Evolutionary conservation across 2,113 vertebrate genomes (phyloP).

Genomic region (Clupea harengus): DNA sequence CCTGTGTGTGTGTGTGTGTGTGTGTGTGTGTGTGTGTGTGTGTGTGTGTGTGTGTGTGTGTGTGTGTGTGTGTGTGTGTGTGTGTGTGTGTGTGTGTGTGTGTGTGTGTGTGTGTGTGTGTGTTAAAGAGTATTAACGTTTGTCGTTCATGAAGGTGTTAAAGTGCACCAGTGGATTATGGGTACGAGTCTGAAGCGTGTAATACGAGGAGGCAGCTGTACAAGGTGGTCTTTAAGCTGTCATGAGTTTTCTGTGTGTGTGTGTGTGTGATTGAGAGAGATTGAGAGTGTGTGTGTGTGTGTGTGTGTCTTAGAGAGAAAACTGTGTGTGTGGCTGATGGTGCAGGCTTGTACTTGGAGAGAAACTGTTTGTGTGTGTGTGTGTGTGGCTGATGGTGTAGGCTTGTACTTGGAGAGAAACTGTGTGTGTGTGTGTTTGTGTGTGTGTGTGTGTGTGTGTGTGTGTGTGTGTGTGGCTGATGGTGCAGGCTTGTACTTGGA

Average conservation of each 20-base stretch:
- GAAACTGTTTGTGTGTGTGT: neutral
- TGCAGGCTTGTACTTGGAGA: too few species aligned
- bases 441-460: neutral
- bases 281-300: neutral
- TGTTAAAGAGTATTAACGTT: constrained; percentile 44
- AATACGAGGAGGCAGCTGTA: constrained; percentile 50
- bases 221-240: constrained; percentile 55
- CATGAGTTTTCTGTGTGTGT: constrained; percentile 27
- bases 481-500: neutral
- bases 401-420: neutral
- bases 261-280: neutral
- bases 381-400: neutral
- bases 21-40: constrained; percentile 34
- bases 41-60: constrained; percentile 32
- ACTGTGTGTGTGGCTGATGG: neutral
- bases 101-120: constrained; percentile 18
- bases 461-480: neutral
- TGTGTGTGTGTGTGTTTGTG: neutral
- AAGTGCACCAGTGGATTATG: constrained; percentile 37
- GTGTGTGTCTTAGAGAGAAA: neutral
- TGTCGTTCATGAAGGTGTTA: constrained; percentile 42
- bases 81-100: neutral
- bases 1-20: neutral
- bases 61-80: neutral
- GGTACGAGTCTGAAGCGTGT: constrained; percentile 37